Evolutionary conservation across 2,888 invertebrate species (phyloP).

Genomic region (Meghimatium bilineatum): DNA sequence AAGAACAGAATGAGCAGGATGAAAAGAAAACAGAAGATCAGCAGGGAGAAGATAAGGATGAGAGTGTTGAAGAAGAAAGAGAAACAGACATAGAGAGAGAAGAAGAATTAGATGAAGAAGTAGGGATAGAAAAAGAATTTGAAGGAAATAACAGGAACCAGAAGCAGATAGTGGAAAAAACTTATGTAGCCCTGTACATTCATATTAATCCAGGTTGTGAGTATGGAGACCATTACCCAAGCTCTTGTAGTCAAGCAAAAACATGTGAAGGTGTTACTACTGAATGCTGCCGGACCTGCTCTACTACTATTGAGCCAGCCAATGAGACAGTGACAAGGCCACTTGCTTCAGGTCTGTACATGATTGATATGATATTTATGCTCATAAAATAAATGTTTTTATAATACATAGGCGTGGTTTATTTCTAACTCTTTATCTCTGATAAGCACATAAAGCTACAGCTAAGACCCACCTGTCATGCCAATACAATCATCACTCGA

Average conservation of each 20-base stretch:
- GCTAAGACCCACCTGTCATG: no score
- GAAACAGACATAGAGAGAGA: neutral
- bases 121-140: neutral
- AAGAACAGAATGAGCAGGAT: neutral
- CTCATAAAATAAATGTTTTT: no score
- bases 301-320: neutral
- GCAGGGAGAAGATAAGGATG: neutral
- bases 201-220: slow-evolving; percentile 37
- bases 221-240: slow-evolving; percentile 32
- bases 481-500: no score
- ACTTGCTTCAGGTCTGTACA: neutral
- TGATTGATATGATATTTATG: neutral
- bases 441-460: no score
- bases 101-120: neutral
- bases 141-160: neutral
- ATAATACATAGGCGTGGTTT: no score
- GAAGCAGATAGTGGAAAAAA: slow-evolving; percentile 11
- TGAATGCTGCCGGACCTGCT: slow-evolving; percentile 33
- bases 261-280: neutral
- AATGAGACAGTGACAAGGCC: neutral
- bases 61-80: neutral
- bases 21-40: neutral
- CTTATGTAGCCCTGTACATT: slow-evolving; percentile 18
- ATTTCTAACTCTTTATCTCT: no score
- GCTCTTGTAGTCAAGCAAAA: neutral